Evolutionary conservation across 1,140 invertebrate genomes (phyloP), one percentile per base, ranked within the genome.

Genomic region (Stegodyphus dumicola): DNA sequence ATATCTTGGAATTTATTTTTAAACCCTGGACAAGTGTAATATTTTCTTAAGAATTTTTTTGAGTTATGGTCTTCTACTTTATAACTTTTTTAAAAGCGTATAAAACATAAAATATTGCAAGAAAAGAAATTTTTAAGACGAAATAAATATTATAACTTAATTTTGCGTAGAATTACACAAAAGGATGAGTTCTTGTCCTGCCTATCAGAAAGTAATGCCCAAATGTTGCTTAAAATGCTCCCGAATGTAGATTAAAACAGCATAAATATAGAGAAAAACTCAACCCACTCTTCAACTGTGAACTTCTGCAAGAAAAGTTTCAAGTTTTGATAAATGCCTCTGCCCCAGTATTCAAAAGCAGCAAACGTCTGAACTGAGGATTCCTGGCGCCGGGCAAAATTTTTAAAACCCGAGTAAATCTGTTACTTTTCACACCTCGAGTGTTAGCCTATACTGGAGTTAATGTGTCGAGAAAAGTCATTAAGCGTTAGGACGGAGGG

Each of bases 351-450:
- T 85, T 85, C 70, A 74, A 81, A 81, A 81, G 81, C 73, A n/a
- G 6, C 13, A 15, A 51, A 85, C 69, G 81, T 85, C 81, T 85
- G 60, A 18, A 7, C 13, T 7, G n/a, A 69, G 54, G 73, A 85
- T 60, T 18, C 64, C 56, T 77, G 81, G 81, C 81, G 81, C 81
- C 81, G 56, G 11, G 33, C 54, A 33, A 83, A 67, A 11, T 77
- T 85, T 85, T 85, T 85, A 76, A 76, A 76, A 77, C 49, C 51
- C 56, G 51, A 74, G 53, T 60, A 75, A 83, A 83, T 76, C 74
- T 85, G 81, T 77, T 85, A 77, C 81, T 85, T 85, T 77, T 85
- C 81, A 11, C 81, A 85, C 81, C 81, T 85, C 81, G 6, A 33
- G 66, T 75, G 70, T n/a, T 60, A 51, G 80, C 71, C 70, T 83